Evolutionary conservation across 2,797 vertebrate genomes (phyloP).

Genomic region (Acanthurus leucopareius): DNA sequence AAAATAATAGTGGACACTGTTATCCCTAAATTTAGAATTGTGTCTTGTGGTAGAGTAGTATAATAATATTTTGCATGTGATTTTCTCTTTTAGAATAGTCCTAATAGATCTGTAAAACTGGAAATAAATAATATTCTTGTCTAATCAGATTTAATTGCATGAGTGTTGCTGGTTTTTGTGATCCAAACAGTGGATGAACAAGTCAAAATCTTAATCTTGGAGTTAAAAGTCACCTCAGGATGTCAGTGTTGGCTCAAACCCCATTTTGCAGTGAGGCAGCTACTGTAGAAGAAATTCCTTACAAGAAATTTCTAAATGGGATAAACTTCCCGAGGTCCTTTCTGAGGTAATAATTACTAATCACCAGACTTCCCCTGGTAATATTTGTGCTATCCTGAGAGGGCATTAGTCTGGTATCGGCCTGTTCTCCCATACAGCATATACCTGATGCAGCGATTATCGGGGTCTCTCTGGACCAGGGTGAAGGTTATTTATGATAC

Average conservation of each 20-base stretch:
- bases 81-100: no score
- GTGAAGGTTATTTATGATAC: slow-evolving; percentile 80
- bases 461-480: slow-evolving; percentile 62
- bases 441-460: slow-evolving; percentile 77
- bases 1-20: no score
- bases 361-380: slow-evolving; percentile 62
- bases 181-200: not conserved
- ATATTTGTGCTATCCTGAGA: slow-evolving; percentile 58
- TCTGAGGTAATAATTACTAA: slow-evolving; percentile 74
- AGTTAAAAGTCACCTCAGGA: slow-evolving; percentile 10
- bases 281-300: slow-evolving; percentile 51
- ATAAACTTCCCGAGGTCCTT: slow-evolving; percentile 64
- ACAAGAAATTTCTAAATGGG: slow-evolving; percentile 54
- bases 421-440: slow-evolving; percentile 56
- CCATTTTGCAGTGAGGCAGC: slow-evolving; percentile 30
- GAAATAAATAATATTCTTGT: not conserved
- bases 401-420: slow-evolving; percentile 71
- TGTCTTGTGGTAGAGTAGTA: not conserved
- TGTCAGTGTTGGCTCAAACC: slow-evolving; percentile 25
- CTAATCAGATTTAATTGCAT: not conserved
- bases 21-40: not conserved
- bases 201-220: not conserved
- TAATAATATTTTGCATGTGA: no score
- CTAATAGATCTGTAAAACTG: not conserved
- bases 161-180: not conserved